phyloP scores from a whole-genome alignment of 1,140 invertebrate species.

The Galendromus occidentalis region DNA sequence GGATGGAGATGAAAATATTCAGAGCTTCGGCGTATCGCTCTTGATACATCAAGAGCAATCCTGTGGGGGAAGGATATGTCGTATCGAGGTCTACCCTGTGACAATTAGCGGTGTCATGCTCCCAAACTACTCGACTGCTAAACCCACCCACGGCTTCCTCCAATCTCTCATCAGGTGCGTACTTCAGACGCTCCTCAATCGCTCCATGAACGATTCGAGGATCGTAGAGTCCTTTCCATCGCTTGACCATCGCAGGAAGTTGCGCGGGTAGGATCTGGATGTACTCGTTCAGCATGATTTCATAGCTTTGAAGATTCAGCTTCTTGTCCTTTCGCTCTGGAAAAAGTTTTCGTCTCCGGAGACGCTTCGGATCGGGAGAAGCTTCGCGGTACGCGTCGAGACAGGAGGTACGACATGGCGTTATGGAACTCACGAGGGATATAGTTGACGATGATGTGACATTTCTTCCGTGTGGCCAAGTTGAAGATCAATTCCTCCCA shows the following conservation, averaged over 20 bases:
- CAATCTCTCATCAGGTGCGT: background rate
- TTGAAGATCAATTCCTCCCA: slow-evolving; percentile 89
- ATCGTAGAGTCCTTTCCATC: background rate
- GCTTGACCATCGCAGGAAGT: background rate
- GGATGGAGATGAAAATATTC: background rate
- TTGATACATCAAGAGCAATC: background rate
- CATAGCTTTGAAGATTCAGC: slow-evolving; percentile 68
- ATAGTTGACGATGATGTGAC: slow-evolving; percentile 63
- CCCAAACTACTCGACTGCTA: too few species aligned
- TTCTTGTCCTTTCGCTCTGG: slow-evolving; percentile 34
- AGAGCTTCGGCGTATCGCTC: background rate
- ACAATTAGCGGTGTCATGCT: too few species aligned
- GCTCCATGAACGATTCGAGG: background rate
- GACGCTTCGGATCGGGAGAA: too few species aligned
- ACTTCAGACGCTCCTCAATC: background rate
- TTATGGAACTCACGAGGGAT: slow-evolving; percentile 33
- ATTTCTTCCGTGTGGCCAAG: slow-evolving; percentile 61
- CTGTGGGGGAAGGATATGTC: background rate
- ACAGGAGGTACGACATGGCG: too few species aligned
- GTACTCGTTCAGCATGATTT: slow-evolving; percentile 85
- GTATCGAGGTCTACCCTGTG: too few species aligned
- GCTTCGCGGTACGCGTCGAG: too few species aligned
- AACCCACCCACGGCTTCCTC: background rate
- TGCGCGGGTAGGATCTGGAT: slow-evolving; percentile 53
- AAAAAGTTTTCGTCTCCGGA: background rate